Base-by-base conservation (phyloP, 2,797 vertebrate genomes). In the Crenichthys baileyi region DNA sequence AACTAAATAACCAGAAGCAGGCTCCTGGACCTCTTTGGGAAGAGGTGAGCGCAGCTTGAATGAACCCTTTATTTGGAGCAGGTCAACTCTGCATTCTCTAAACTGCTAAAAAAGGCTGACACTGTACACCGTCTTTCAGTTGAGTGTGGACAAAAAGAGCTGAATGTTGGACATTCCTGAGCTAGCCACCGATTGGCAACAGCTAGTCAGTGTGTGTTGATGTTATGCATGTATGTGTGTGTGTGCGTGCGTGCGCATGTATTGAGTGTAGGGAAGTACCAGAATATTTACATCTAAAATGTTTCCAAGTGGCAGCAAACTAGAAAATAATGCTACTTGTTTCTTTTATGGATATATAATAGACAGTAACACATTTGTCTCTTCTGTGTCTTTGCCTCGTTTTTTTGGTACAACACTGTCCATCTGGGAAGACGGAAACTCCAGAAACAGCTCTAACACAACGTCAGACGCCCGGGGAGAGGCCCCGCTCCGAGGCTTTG, bases 221-320 rank as follows among this genome's bases (percentile, higher is more conserved):
- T 41, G 63, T 65, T 39, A 31, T 36, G 36, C 60, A 20, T 91
- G 84, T 86, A 0, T 81, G 60, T 84, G 11, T 79, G 0, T 55
- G 51, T 2, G 72, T 70, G 31, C 29, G 31, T 91, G 84, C 83
- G 11, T 77, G 0, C 50, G 51, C 74, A 24, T 74, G 82, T 79
- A 89, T 86, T 94, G 91, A 87, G 86, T 90, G 93, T 92, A 84
- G 90, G 94, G 94, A 95, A 95, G 94, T 95, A 95, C 91, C 94
- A 93, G 94, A 94, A 95, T 96, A 96, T 96, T 95, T 96, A 96
- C 95, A 96, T 95, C 82, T 83, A 90, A 70, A 88, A 91, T 50
- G 61, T 92, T 87, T 91, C 87, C 85, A 87, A 88, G 90, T 90
- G 80, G 91, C 50, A 77, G 87, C 83, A 87, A 88, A 92, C 88